phyloP scores from a whole-genome alignment of 2,113 vertebrate species.

The Gobiocypris rarus region DNA sequence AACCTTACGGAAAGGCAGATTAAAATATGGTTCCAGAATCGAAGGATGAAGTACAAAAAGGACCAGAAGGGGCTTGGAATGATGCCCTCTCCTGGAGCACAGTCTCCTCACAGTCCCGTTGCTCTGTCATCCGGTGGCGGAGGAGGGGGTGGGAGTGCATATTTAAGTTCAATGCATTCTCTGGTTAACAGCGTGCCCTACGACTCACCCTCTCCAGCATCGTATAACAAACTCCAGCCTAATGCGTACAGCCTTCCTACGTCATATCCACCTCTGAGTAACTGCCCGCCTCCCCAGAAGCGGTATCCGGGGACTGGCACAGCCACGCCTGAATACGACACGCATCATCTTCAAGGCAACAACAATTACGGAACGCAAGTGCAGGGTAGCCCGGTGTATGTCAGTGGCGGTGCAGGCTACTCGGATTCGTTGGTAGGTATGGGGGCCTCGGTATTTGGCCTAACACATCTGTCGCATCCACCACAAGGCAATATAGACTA shows the following conservation, averaged over 20 bases:
- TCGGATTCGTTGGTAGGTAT: conserved; percentile 90
- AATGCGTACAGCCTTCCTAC: conserved; percentile 88
- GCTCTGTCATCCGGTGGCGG: conserved; percentile 82
- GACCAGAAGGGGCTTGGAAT: conserved; percentile 97
- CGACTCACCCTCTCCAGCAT: conserved; percentile 89
- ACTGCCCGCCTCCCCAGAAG: conserved; percentile 91
- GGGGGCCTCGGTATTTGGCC: conserved; percentile 91
- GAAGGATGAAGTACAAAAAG: conserved; percentile 99
- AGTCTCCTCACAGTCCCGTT: conserved; percentile 92
- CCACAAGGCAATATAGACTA: conserved; percentile 92
- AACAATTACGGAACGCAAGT: conserved; percentile 92
- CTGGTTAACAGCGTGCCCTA: conserved; percentile 94
- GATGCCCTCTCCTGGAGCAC: conserved; percentile 94
- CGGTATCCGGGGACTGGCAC: conserved; percentile 86
- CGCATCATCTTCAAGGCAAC: conserved; percentile 90
- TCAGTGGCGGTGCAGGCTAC: conserved; percentile 86
- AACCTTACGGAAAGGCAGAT: conserved; percentile 99
- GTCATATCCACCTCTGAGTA: conserved; percentile 88
- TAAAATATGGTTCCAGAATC: conserved; percentile 99
- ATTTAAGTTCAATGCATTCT: conserved; percentile 97
- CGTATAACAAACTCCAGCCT: conserved; percentile 92
- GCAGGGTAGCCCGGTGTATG: conserved; percentile 96
- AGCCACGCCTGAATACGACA: conserved; percentile 91
- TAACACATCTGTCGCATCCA: conserved; percentile 91
- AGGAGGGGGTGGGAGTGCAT: conserved; percentile 79